Evolutionary conservation across 2,113 vertebrate genomes (phyloP), one percentile per base, ranked within the genome.

Genomic region (Sclerurus mexicanus): DNA sequence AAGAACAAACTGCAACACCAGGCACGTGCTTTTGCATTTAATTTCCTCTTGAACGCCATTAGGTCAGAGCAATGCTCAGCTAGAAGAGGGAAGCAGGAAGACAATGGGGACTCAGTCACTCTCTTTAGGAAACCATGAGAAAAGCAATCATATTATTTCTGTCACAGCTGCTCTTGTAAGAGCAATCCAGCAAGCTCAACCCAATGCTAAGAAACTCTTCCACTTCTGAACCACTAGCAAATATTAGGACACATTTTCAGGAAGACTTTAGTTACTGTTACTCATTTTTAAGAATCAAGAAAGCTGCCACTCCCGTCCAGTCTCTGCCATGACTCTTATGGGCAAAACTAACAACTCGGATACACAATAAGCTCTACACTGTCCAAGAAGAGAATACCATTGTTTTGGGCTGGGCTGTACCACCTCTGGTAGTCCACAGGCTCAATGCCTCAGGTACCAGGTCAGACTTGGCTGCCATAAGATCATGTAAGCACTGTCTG

Each of bases 31-130:
- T 78, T 67, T 17, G 2, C 25, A 64, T 86, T 88, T 84, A 6
- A 79, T 83, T 88, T 90, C 60, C n/a, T 93, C 87, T 83, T 83
- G 71, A 91, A 91, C 46, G 66, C 40, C 42, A 35, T 52, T n/a
- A 90, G 27, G 72, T 71, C 72, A 90, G 56, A 91, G 68, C 30
- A 84, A 63, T 7, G 39, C 30, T 86, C 52, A 71, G 67, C 63
- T 88, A 86, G 31, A 40, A 83, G 62, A 94, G 39, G 49, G 67
- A 84, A 85, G 35, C 74, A 64, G 47, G 31, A 87, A 60, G n/a
- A 40, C 42, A 68, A 20, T 0, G 4, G 37, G 42, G 18, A 4
- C 30, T 9, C 16, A 78, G 46, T 30, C 59, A n/a, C n/a, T 62
- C 72, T 46, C 14, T 25, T 82, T 23, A 83, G 33, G 50, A 95